Evolutionary conservation across 2,113 vertebrate genomes (phyloP), one percentile per base, ranked within the genome.

Genomic region (Phycodurus eques): DNA sequence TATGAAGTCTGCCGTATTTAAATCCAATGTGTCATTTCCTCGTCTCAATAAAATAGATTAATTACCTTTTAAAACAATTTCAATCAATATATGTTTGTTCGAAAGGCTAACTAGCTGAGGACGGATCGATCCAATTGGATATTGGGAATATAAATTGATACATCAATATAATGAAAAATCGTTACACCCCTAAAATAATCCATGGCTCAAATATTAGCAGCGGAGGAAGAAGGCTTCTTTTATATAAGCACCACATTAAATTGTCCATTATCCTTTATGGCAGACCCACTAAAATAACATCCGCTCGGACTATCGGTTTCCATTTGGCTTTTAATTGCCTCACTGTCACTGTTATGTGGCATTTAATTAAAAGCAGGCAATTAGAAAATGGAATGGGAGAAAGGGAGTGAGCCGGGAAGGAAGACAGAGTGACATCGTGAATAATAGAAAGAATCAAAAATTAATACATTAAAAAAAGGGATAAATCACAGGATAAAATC

Each of bases 361-460:
- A 13, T 91, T 90, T 93, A 92, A 92, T 93, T 93, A 91, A 92
- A 92, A 90, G 83, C 79, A 82, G 83, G 89, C 87, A 87, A 88
- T 92, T 92, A 87, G 80, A 90, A 92, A 93, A 89, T 79, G 72
- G 74, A 89, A 90, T 88, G 88, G 74, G 76, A 88, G 82, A 85
- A 86, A 78, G 74, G 80, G 81, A 82, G 77, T 61, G 80, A 89
- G 80, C 77, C 39, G 69, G 75, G 67, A 81, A 76, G 79, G 60
- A 57, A 81, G 77, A 75, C 31, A 1, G 33, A 57, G 61, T 84
- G 77, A 80, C 62, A 51, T 69, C 72, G 84, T 81, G 85, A 75
- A 76, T 83, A 84, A 86, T 88, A 85, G 91, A 79, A 88, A 76
- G 71, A 77, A 68, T 51, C 2, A 49, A 5, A 17, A 49, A 15